phyloP scores from a whole-genome alignment of 2,113 vertebrate species.

The Tragelaphus buxtoni region DNA sequence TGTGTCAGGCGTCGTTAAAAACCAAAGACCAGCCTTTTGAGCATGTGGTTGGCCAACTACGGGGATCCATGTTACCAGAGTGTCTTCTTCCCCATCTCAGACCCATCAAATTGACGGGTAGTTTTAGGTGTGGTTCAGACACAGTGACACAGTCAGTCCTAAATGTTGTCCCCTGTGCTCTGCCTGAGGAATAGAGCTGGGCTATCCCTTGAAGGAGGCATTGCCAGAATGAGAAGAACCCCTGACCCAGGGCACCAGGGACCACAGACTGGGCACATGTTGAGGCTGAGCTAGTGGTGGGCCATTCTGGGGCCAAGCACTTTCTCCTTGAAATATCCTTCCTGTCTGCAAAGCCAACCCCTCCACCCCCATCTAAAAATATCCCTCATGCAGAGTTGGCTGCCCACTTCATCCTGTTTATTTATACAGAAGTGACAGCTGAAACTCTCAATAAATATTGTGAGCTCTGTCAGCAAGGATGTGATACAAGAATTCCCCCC shows the following conservation, averaged over 20 bases:
- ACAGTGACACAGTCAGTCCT: background rate
- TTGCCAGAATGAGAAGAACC: background rate
- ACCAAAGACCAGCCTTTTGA: background rate
- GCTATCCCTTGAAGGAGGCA: background rate
- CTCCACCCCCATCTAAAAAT: background rate
- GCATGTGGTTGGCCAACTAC: fast-evolving
- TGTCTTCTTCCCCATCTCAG: background rate
- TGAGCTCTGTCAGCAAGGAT: background rate
- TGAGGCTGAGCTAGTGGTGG: background rate
- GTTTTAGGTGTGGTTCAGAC: background rate
- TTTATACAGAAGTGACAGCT: constrained; percentile 40
- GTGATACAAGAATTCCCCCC: background rate
- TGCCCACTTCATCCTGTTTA: background rate
- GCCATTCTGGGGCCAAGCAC: background rate
- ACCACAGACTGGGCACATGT: fast-evolving
- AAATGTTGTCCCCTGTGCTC: background rate
- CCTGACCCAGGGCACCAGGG: background rate
- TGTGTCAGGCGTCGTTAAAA: fast-evolving
- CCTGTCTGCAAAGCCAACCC: background rate
- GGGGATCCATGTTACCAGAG: fast-evolving
- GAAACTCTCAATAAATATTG: background rate
- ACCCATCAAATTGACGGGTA: fast-evolving
- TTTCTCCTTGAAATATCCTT: background rate
- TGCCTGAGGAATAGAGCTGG: background rate
- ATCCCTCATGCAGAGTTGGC: background rate